phyloP scores from a whole-genome alignment of 2,797 vertebrate genomes.

The Esox masquinongy region DNA sequence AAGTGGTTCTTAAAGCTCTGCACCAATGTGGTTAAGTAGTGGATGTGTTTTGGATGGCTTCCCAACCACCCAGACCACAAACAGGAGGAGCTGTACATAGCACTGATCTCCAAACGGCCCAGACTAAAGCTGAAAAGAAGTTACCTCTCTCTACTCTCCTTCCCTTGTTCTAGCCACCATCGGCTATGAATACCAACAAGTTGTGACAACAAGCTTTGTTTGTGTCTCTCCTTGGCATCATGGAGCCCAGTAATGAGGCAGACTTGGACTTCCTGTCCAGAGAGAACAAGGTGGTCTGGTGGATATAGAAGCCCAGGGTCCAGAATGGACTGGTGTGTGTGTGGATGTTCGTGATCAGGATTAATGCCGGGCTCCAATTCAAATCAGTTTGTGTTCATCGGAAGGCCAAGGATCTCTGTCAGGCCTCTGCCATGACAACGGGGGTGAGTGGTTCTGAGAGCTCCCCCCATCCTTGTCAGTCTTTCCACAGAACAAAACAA shows the following conservation, averaged over 20 bases:
- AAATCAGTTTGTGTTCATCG: constrained; percentile 13
- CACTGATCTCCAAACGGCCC: neutral
- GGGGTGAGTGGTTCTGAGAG: constrained; percentile 6
- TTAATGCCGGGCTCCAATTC: neutral
- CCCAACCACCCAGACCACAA: neutral
- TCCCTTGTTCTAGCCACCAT: neutral
- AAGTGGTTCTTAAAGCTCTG: constrained; percentile 17
- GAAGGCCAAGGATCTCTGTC: constrained; percentile 35
- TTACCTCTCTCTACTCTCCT: constrained; percentile 3
- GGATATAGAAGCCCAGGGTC: constrained; percentile 10
- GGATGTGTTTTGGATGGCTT: neutral
- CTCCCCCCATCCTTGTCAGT: constrained; percentile 47
- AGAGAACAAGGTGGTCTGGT: constrained; percentile 55
- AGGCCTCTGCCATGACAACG: constrained; percentile 54
- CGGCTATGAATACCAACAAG: constrained; percentile 4
- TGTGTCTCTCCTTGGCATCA: constrained; percentile 3
- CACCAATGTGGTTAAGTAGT: neutral
- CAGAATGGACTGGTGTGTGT: constrained; percentile 21
- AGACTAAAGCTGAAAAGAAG: constrained; percentile 2
- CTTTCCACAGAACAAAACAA: constrained; percentile 70
- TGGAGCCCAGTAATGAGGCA: constrained; percentile 47
- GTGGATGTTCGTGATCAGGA: constrained; percentile 16
- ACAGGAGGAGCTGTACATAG: neutral
- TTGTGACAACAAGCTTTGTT: constrained; percentile 8
- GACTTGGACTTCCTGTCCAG: constrained; percentile 65